These are phyloP conservation scores for Gymnothorax reevesii DNA, from an alignment of 2,797 vertebrate species.

Conservation along the genomic window DNA sequence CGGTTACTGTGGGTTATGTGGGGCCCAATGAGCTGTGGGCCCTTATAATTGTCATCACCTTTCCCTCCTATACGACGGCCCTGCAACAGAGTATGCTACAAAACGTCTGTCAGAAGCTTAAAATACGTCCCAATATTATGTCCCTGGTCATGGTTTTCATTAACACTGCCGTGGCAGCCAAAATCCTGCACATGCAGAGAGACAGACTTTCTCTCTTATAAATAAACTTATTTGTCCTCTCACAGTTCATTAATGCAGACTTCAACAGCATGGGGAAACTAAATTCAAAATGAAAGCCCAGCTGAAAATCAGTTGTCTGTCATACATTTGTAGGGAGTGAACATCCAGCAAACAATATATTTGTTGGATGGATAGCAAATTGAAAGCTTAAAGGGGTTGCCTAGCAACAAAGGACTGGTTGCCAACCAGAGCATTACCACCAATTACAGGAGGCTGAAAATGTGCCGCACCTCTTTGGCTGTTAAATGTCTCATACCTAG, in stretches of 20 bases:
- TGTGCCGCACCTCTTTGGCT: slow-evolving; percentile 46
- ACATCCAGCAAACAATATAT: slow-evolving; percentile 59
- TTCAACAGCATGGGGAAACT: slow-evolving; percentile 41
- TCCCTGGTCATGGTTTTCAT: not conserved
- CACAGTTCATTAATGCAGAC: slow-evolving; percentile 21
- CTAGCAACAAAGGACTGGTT: slow-evolving; percentile 64
- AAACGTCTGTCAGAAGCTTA: not conserved
- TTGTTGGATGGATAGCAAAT: slow-evolving; percentile 63
- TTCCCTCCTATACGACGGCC: too few relatives aligned
- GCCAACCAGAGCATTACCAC: slow-evolving; percentile 61
- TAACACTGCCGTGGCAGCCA: not conserved
- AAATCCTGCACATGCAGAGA: not conserved
- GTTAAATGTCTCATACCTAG: slow-evolving; percentile 50
- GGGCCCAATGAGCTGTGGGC: too few relatives aligned
- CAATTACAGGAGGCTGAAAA: slow-evolving; percentile 61
- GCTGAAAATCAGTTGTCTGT: slow-evolving; percentile 57
- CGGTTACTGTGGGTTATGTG: too few relatives aligned
- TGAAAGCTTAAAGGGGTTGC: slow-evolving; percentile 68
- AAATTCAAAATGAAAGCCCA: slow-evolving; percentile 57
- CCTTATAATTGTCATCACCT: too few relatives aligned
- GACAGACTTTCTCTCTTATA: slow-evolving; percentile 20
- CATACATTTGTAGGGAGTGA: slow-evolving; percentile 57
- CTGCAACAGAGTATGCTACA: not conserved
- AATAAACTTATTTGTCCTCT: slow-evolving; percentile 19
- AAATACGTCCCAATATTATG: not conserved